Evolutionary conservation across 2,888 invertebrate species (phyloP).

Genomic region (Caenorhabditis angaria): DNA sequence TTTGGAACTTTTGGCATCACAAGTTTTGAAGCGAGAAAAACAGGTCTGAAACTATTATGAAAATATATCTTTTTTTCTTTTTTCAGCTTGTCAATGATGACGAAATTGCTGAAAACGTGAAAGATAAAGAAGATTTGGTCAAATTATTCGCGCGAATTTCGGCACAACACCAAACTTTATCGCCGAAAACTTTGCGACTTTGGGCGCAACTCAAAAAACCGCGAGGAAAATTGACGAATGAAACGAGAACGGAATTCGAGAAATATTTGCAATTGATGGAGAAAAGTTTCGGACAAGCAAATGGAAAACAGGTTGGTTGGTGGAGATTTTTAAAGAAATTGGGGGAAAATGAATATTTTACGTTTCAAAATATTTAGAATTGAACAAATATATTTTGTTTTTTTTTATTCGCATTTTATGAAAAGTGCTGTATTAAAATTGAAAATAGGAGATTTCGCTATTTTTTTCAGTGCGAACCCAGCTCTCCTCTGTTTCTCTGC

Average conservation of each 20-base stretch:
- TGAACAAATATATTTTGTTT: too few relatives aligned
- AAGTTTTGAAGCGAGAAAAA: slow-evolving; percentile 30
- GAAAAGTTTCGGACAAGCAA: slow-evolving; percentile 28
- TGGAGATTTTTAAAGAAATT: neutral
- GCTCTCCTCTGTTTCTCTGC: too few relatives aligned
- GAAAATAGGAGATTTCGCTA: too few relatives aligned
- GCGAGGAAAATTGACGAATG: slow-evolving; percentile 11
- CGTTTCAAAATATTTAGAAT: too few relatives aligned
- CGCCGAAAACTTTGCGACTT: slow-evolving; percentile 29
- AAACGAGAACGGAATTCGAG: slow-evolving; percentile 39
- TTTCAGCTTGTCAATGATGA: slow-evolving; percentile 8
- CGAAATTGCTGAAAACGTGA: slow-evolving; percentile 14
- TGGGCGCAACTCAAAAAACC: slow-evolving; percentile 50
- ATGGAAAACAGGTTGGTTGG: slow-evolving; percentile 26
- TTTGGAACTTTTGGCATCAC: slow-evolving; percentile 37
- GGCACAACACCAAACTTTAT: slow-evolving; percentile 45
- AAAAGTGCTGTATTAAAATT: too few relatives aligned
- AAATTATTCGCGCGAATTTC: slow-evolving; percentile 48
- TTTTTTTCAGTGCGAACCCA: too few relatives aligned
- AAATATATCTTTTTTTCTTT: neutral
- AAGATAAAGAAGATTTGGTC: slow-evolving; percentile 39
- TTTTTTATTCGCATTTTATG: too few relatives aligned
- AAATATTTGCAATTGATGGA: slow-evolving; percentile 50
- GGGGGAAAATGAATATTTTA: too few relatives aligned
- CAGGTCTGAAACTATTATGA: slow-evolving; percentile 5